A percentile compares a stretch with the other conserved stretches of the same genome.
phyloP scores from a whole-genome alignment of 2,797 vertebrate genomes.

The Prunella strophiata region DNA sequence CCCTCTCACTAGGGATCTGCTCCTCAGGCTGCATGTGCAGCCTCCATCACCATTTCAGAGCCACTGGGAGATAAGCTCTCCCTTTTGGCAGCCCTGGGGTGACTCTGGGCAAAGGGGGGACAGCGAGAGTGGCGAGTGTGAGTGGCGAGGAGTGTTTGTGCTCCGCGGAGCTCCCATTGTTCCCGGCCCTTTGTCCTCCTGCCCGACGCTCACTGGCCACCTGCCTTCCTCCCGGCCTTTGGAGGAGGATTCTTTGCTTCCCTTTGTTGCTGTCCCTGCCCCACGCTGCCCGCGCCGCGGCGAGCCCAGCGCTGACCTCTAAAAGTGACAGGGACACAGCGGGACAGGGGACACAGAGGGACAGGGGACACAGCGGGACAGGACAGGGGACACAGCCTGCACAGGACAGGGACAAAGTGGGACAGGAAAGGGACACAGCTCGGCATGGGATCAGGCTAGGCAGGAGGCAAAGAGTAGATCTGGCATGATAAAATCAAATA shows the following conservation, averaged over 20 bases:
- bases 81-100: neutral
- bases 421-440: neutral
- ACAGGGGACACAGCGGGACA: no score
- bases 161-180: neutral
- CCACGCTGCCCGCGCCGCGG: neutral
- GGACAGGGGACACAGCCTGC: no score
- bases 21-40: accelerated
- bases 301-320: neutral
- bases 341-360: neutral
- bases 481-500: neutral
- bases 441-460: neutral
- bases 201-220: conserved; percentile 19
- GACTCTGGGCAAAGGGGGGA: neutral
- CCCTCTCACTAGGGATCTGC: accelerated
- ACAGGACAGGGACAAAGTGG: neutral
- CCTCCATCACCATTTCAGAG: neutral
- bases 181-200: neutral
- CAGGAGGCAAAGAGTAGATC: neutral
- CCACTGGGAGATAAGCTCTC: neutral
- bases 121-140: neutral
- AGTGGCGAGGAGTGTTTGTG: neutral
- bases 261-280: conserved; percentile 11
- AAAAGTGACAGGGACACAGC: neutral
- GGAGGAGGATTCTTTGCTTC: neutral
- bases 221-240: conserved; percentile 26